Conservation (phyloP, 2,888 invertebrate species). For the Norana najaformis region DNA sequence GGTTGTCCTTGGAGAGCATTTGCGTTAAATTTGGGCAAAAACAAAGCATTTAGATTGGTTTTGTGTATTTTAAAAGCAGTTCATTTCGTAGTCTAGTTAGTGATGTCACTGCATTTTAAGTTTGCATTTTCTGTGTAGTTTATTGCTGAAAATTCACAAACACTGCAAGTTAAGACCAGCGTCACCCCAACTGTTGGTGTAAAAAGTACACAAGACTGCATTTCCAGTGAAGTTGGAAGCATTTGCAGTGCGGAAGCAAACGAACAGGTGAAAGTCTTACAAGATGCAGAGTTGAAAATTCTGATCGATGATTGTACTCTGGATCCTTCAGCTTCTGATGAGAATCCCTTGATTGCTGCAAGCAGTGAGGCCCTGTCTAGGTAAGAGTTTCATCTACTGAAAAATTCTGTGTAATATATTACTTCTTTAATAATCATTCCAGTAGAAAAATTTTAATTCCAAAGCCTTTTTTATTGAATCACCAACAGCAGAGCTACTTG, state of each 20-base stretch:
- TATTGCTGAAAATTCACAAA: neutral
- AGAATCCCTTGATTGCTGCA: neutral
- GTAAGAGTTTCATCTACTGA: neutral
- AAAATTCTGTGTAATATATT: neutral
- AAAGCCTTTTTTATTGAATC: no score
- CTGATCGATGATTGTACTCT: conserved; percentile 3
- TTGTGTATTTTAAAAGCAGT: no score
- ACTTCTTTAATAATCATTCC: no score
- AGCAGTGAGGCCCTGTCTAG: neutral
- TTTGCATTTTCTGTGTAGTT: neutral
- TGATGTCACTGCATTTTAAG: neutral
- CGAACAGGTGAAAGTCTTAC: neutral
- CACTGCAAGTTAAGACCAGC: neutral
- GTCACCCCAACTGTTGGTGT: neutral
- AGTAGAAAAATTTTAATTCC: no score
- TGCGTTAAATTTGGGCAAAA: no score
- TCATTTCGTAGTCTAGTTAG: no score
- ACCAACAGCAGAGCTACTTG: no score
- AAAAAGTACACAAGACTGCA: neutral
- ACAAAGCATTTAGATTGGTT: no score
- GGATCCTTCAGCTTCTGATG: neutral
- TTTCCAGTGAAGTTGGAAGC: neutral
- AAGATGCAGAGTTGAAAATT: neutral
- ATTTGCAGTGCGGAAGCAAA: neutral
- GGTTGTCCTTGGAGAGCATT: no score